Evolutionary conservation across 1,140 invertebrate genomes (phyloP).

Genomic region (Drosophila littoralis): DNA sequence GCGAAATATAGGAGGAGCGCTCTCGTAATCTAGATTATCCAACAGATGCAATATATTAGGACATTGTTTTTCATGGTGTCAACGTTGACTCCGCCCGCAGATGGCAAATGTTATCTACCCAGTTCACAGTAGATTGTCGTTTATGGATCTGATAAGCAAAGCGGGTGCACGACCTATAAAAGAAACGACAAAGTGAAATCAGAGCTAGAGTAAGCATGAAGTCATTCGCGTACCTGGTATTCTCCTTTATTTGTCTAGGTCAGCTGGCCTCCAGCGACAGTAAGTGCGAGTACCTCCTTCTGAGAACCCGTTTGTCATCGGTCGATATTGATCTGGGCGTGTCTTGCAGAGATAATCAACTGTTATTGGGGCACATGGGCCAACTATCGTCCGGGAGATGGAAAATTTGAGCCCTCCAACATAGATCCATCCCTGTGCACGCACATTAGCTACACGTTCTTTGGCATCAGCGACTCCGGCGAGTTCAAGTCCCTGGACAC

Average conservation of each 20-base stretch:
- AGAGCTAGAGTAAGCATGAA: slow-evolving; percentile 45
- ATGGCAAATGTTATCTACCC: slow-evolving; percentile 11
- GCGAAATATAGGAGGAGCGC: background rate
- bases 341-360: slow-evolving; percentile 86
- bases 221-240: slow-evolving; percentile 25
- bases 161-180: slow-evolving; percentile 48
- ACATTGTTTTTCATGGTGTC: slow-evolving; percentile 22
- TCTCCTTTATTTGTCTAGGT: slow-evolving; percentile 42
- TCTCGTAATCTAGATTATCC: slow-evolving; percentile 11
- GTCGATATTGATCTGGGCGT: background rate
- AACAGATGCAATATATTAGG: slow-evolving; percentile 52
- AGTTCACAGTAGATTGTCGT: background rate
- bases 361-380: slow-evolving; percentile 89
- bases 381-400: slow-evolving; percentile 86
- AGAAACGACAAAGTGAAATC: background rate
- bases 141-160: slow-evolving; percentile 9
- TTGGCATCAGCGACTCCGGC: slow-evolving; percentile 85
- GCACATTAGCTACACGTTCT: slow-evolving; percentile 89
- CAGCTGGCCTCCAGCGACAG: slow-evolving; percentile 44
- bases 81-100: background rate
- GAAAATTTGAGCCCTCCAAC: slow-evolving; percentile 86
- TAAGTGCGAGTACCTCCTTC: slow-evolving; percentile 18
- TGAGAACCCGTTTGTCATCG: background rate
- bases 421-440: slow-evolving; percentile 89
- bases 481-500: slow-evolving; percentile 86